Percentiles rank a stretch among this genome's conserved stretches.
Conservation (phyloP, 2,113 vertebrate species). For the Triplophysa dalaica region DNA sequence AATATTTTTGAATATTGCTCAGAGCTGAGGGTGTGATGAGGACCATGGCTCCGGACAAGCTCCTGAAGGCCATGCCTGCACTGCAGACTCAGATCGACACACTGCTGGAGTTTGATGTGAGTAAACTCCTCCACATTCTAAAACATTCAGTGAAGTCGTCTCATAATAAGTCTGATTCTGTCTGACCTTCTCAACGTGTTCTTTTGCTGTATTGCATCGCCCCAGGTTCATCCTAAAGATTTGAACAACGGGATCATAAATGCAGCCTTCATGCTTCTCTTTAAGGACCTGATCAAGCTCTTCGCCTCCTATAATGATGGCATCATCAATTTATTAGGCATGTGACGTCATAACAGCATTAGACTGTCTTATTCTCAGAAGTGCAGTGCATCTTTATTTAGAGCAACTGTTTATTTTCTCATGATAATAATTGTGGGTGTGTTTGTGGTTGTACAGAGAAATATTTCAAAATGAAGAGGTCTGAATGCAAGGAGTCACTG, state of each 20-base stretch:
- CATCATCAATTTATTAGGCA: slow-evolving; percentile 97
- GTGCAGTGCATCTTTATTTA: not conserved
- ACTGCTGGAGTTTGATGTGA: slow-evolving; percentile 94
- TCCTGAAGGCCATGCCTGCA: slow-evolving; percentile 97
- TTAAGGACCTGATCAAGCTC: slow-evolving; percentile 98
- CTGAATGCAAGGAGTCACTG: slow-evolving; percentile 96
- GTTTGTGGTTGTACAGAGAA: slow-evolving; percentile 80
- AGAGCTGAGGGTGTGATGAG: slow-evolving; percentile 97
- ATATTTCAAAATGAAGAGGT: slow-evolving; percentile 99
- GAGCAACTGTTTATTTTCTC: not conserved
- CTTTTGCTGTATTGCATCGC: not conserved
- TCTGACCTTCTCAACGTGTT: not conserved
- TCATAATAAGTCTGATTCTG: not conserved
- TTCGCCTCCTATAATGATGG: slow-evolving; percentile 99
- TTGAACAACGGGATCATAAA: slow-evolving; percentile 98
- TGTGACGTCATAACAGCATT: slow-evolving; percentile 45
- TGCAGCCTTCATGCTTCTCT: slow-evolving; percentile 93
- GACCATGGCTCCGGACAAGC: slow-evolving; percentile 95
- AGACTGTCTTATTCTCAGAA: not conserved
- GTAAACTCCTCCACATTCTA: slow-evolving; percentile 58
- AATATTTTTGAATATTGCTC: slow-evolving; percentile 33
- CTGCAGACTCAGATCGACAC: slow-evolving; percentile 96
- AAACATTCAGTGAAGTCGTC: not conserved
- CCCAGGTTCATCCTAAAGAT: slow-evolving; percentile 95
- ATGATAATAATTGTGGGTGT: not conserved